These are phyloP conservation scores for Ciconia nigra DNA, from an alignment of 2,797 vertebrate genomes.

Conservation along the genomic window DNA sequence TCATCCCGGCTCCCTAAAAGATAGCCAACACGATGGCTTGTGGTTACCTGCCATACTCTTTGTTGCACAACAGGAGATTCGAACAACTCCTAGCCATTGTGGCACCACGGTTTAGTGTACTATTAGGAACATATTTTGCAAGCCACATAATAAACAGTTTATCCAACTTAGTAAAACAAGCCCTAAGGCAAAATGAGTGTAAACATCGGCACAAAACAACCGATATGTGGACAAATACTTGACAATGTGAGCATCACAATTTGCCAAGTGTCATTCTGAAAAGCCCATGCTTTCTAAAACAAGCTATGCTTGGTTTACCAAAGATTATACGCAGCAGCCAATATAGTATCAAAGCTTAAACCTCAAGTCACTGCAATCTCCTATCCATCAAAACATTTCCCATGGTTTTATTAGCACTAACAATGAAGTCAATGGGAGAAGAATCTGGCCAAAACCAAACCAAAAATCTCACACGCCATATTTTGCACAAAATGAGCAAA, in stretches of 20 bases:
- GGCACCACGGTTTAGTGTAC: slow-evolving; percentile 49
- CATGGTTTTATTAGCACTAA: slow-evolving; percentile 45
- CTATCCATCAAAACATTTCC: slow-evolving; percentile 24
- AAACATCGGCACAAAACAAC: slow-evolving; percentile 55
- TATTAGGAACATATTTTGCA: slow-evolving; percentile 70
- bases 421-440: slow-evolving; percentile 6
- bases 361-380: slow-evolving; percentile 48
- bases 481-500: not conserved
- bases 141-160: slow-evolving; percentile 64
- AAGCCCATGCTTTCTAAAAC: slow-evolving; percentile 53
- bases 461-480: not conserved
- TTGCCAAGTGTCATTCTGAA: slow-evolving; percentile 41
- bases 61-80: slow-evolving; percentile 37
- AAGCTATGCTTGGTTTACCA: slow-evolving; percentile 36
- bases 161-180: slow-evolving; percentile 59
- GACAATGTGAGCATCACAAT: slow-evolving; percentile 11
- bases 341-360: slow-evolving; percentile 34
- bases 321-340: slow-evolving; percentile 31
- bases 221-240: slow-evolving; percentile 44
- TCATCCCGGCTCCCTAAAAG: not conserved
- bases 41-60: slow-evolving; percentile 61
- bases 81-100: slow-evolving; percentile 56
- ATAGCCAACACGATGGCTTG: slow-evolving; percentile 47
- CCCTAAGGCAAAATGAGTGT: slow-evolving; percentile 8
- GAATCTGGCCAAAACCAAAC: not conserved